These are phyloP conservation scores for Panzeria rudis DNA, from an alignment of 2,888 invertebrate genomes.

Conservation along the genomic window DNA sequence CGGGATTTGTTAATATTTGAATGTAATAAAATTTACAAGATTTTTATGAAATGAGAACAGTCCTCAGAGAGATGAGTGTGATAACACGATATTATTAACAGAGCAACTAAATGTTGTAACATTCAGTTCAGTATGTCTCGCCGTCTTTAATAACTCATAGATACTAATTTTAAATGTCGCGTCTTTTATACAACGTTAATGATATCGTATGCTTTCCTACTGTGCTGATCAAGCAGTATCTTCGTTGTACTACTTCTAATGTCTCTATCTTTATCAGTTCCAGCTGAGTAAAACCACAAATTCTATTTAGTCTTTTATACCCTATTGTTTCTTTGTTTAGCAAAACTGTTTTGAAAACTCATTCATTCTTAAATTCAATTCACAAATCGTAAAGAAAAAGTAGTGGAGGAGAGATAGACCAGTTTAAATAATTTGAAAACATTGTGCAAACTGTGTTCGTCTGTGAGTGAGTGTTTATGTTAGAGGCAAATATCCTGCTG, in stretches of 20 bases:
- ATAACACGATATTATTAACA: constrained; percentile 11
- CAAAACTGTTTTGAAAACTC: constrained; percentile 26
- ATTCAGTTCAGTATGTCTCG: constrained; percentile 42
- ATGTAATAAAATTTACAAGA: constrained; percentile 43
- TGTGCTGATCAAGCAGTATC: neutral
- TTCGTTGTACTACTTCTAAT: constrained; percentile 14
- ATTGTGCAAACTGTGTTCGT: constrained; percentile 74
- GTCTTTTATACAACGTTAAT: constrained; percentile 57
- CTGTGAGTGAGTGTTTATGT: constrained; percentile 35
- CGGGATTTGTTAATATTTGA: constrained; percentile 44
- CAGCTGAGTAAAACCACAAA: constrained; percentile 66
- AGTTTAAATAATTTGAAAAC: constrained; percentile 60
- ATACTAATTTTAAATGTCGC: constrained; percentile 54
- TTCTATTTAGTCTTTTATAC: constrained; percentile 48
- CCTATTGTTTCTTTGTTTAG: constrained; percentile 48
- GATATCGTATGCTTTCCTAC: neutral
- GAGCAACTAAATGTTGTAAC: constrained; percentile 21
- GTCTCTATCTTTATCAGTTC: constrained; percentile 37
- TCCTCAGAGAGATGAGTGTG: neutral
- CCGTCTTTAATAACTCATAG: constrained; percentile 34
- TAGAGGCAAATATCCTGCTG: constrained; percentile 78
- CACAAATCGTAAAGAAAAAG: neutral
- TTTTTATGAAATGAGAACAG: constrained; percentile 20
- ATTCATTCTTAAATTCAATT: constrained; percentile 39
- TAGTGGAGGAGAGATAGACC: neutral